Conservation (phyloP, 30 jellyfish, hydroid and myxozoan species). For the Haliclystus octoradiatus region DNA sequence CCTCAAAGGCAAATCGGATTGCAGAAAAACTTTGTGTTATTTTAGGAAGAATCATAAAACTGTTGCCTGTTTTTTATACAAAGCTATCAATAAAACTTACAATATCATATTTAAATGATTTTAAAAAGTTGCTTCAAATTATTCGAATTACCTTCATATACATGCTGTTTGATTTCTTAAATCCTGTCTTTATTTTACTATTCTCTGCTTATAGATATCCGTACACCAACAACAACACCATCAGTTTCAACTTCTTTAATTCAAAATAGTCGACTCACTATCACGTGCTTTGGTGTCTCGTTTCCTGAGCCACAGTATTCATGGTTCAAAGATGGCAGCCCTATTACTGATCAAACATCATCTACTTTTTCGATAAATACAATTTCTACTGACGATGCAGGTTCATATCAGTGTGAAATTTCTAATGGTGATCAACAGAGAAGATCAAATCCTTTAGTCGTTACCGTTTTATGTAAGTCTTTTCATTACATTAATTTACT, state of each 20-base stretch:
- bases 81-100: too few species aligned
- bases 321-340: background rate
- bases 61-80: too few species aligned
- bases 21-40: too few species aligned
- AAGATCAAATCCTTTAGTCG: background rate
- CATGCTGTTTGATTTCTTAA: too few species aligned
- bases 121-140: too few species aligned
- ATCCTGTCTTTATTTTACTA: too few species aligned
- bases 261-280: background rate
- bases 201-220: too few species aligned
- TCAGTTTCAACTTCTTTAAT: background rate
- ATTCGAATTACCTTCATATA: too few species aligned
- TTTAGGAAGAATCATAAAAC: too few species aligned
- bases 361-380: background rate
- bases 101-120: too few species aligned
- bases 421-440: background rate
- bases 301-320: background rate
- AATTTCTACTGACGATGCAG: background rate
- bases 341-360: background rate
- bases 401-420: background rate
- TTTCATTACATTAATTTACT: too few species aligned
- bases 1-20: too few species aligned
- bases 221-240: background rate
- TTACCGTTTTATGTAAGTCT: background rate
- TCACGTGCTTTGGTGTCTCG: background rate